phyloP scores from a whole-genome alignment of 2,797 vertebrate species.

The Adelosebastes latens region DNA sequence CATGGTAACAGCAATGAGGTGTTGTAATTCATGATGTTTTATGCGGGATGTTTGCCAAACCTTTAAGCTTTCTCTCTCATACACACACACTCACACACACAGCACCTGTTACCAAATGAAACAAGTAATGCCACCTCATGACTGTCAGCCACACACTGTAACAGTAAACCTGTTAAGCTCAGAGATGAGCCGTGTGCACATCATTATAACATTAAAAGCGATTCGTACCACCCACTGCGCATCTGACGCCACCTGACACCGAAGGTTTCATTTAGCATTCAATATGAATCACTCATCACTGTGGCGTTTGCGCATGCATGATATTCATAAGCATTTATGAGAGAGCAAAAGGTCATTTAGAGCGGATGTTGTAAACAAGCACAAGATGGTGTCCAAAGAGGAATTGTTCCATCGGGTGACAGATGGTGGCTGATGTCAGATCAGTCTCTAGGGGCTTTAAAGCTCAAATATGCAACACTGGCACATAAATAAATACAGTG shows the following conservation, averaged over 20 bases:
- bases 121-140: neutral
- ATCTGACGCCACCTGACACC: neutral
- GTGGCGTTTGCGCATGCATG: neutral
- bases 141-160: neutral
- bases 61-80: neutral
- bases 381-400: neutral
- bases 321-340: neutral
- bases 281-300: neutral
- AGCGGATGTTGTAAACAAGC: neutral
- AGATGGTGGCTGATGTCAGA: slow-evolving; percentile 2
- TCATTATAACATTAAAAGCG: neutral
- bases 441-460: neutral
- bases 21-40: neutral
- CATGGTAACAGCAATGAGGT: neutral
- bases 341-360: neutral
- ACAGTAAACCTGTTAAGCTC: neutral
- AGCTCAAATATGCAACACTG: neutral
- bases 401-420: neutral
- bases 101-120: neutral
- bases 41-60: neutral
- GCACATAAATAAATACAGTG: neutral
- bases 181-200: neutral
- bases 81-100: neutral
- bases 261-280: neutral
- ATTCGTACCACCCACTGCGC: neutral